These are phyloP conservation scores for Amyelois transitella DNA, from an alignment of 1,140 invertebrate species.

Conservation along the genomic window DNA sequence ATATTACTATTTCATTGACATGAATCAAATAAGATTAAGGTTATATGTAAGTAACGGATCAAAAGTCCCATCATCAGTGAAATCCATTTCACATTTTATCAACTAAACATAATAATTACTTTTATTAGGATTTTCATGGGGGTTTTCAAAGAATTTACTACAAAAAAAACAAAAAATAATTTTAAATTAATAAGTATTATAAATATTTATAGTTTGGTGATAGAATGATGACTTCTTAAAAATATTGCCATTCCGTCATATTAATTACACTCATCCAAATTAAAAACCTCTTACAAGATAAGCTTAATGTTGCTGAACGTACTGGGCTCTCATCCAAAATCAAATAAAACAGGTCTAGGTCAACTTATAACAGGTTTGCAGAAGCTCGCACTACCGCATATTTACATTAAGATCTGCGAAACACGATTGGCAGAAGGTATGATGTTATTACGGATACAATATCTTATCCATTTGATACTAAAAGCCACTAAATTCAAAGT, in stretches of 20 bases:
- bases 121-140: too few species aligned
- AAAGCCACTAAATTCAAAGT: too few species aligned
- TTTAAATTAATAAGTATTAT: too few species aligned
- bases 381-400: neutral
- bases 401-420: neutral
- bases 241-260: neutral
- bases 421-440: neutral
- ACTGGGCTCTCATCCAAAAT: slow-evolving; percentile 46
- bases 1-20: neutral
- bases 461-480: too few species aligned
- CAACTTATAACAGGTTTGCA: slow-evolving; percentile 11
- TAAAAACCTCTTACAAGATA: slow-evolving; percentile 14
- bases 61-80: too few species aligned
- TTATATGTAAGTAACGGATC: too few species aligned
- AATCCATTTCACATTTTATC: too few species aligned
- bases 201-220: too few species aligned
- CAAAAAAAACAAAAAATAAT: too few species aligned
- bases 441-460: too few species aligned
- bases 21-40: neutral
- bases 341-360: slow-evolving; percentile 50
- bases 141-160: too few species aligned
- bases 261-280: neutral
- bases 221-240: neutral
- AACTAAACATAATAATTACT: too few species aligned
- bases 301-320: slow-evolving; percentile 23